Evolutionary conservation across 2,113 vertebrate genomes (phyloP).

Genomic region (Pachyramphus minor): DNA sequence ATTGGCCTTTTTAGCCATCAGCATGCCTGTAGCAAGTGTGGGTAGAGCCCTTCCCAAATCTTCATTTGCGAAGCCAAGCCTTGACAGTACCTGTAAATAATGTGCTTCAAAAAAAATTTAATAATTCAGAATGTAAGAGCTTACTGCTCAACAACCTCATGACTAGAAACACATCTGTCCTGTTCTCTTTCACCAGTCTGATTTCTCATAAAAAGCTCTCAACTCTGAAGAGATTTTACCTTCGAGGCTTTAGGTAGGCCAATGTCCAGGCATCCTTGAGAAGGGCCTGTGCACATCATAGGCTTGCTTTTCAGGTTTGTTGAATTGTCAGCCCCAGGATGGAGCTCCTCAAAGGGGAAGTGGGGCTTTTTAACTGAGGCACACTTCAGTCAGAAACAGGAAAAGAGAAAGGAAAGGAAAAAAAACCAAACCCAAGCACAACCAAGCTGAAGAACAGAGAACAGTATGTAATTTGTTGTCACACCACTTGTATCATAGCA

Average conservation of each 20-base stretch:
- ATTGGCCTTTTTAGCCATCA: too few relatives aligned
- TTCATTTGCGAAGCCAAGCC: too few relatives aligned
- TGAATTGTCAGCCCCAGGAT: not conserved
- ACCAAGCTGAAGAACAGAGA: not conserved
- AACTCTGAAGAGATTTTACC: not conserved
- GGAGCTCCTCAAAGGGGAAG: not conserved
- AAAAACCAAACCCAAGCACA: not conserved
- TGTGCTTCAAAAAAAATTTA: not conserved
- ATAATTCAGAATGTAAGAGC: not conserved
- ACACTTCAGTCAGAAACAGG: not conserved
- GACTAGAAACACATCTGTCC: accelerated
- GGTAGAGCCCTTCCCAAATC: too few relatives aligned
- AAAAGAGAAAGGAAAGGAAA: not conserved
- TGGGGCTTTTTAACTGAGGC: not conserved
- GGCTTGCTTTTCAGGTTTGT: not conserved
- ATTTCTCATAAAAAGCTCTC: not conserved
- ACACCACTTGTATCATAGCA: not conserved
- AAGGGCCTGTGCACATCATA: not conserved
- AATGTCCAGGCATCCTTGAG: not conserved
- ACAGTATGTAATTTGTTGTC: not conserved
- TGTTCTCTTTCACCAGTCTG: not conserved
- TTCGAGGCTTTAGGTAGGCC: not conserved
- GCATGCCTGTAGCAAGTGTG: too few relatives aligned
- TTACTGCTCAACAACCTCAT: not conserved
- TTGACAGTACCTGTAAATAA: too few relatives aligned